Evolutionary conservation across 2,113 vertebrate genomes (phyloP).

Genomic region (Himantopus leucocephalus): DNA sequence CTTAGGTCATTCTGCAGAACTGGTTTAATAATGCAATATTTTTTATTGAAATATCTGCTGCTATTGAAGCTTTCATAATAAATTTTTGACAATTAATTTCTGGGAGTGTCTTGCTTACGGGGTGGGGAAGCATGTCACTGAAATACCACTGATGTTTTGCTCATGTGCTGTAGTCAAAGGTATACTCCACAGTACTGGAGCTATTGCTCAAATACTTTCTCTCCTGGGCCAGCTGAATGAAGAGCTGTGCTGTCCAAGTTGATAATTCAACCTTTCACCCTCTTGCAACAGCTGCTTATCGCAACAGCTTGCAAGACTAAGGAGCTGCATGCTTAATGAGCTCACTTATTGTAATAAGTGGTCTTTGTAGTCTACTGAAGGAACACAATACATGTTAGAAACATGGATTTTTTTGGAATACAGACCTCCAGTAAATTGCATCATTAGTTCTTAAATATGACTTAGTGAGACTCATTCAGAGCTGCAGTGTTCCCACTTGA

Average conservation of each 20-base stretch:
- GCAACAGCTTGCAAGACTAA: constrained; percentile 74
- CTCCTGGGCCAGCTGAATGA: background rate
- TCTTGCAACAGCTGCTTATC: constrained; percentile 79
- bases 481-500: background rate
- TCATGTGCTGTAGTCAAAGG: background rate
- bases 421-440: background rate
- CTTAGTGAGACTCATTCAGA: background rate
- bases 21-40: constrained; percentile 65
- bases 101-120: constrained; percentile 59
- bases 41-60: constrained; percentile 60
- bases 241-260: constrained; percentile 48
- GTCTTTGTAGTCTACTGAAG: constrained; percentile 49
- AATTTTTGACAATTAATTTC: constrained; percentile 65
- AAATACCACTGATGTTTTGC: constrained; percentile 8
- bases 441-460: constrained; percentile 23
- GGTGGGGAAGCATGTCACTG: background rate
- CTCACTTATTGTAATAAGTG: constrained; percentile 42
- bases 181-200: background rate
- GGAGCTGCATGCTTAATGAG: constrained; percentile 69
- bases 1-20: constrained; percentile 36
- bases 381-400: background rate
- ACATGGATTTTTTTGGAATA: background rate
- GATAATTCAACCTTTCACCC: constrained; percentile 71
- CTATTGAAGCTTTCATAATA: constrained; percentile 73
- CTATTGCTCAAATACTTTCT: constrained; percentile 7